phyloP scores from a whole-genome alignment of 2,888 invertebrate species.

The Drosophila infuscata region DNA sequence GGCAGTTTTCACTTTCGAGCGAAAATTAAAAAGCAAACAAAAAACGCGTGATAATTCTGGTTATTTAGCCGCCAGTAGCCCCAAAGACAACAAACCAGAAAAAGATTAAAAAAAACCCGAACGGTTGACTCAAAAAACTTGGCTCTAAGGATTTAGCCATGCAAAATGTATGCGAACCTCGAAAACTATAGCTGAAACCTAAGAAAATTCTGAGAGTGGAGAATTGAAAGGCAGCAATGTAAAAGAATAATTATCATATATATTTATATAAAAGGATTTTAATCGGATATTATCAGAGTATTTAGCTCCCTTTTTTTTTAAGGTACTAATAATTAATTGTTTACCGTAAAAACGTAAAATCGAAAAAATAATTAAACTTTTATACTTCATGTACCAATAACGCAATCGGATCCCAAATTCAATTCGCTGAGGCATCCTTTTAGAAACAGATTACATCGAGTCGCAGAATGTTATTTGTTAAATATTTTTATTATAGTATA shows the following conservation, averaged over 20 bases:
- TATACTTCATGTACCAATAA: too few relatives aligned
- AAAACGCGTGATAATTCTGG: constrained; percentile 37
- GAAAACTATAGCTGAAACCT: background rate
- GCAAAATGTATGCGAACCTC: background rate
- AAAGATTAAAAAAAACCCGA: background rate
- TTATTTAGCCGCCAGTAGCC: constrained; percentile 21
- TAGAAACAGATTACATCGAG: background rate
- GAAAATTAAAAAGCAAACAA: constrained; percentile 48
- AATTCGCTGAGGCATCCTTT: too few relatives aligned
- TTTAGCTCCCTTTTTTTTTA: background rate
- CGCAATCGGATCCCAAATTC: too few relatives aligned
- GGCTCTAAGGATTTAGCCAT: background rate
- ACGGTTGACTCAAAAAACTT: background rate
- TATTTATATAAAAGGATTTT: background rate
- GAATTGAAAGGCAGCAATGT: background rate
- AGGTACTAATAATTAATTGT: background rate
- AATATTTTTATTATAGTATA: background rate
- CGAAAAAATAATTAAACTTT: too few relatives aligned
- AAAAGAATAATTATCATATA: background rate
- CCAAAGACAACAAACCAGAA: background rate
- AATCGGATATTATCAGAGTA: background rate
- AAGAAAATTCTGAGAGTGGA: background rate
- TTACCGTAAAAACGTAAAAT: background rate
- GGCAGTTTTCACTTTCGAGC: constrained; percentile 71
- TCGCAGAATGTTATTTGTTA: background rate